A percentile compares a stretch with the other conserved stretches of the same genome.
phyloP scores from a whole-genome alignment of 2,888 invertebrate genomes.

The Heliconius ismenius region DNA sequence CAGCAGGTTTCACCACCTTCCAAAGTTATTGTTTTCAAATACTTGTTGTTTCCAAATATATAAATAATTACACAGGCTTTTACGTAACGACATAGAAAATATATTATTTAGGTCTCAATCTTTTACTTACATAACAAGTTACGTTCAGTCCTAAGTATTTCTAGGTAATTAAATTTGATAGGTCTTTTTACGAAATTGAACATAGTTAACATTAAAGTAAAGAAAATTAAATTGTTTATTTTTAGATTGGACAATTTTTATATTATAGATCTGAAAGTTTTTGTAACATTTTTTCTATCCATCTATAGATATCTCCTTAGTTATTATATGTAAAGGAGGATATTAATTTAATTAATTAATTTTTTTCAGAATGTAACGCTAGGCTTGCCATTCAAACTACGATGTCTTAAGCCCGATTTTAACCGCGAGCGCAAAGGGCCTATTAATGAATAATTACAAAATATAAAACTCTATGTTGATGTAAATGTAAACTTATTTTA shows the following conservation, averaged over 20 bases:
- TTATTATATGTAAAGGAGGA: too few species aligned
- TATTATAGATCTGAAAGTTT: neutral
- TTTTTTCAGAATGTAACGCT: too few species aligned
- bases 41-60: constrained; percentile 23
- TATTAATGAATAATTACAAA: too few species aligned
- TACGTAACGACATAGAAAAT: constrained; percentile 27
- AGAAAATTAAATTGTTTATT: neutral
- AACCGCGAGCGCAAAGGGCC: too few species aligned
- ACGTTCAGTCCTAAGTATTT: constrained; percentile 11
- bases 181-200: constrained; percentile 11
- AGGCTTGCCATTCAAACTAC: too few species aligned
- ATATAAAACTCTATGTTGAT: too few species aligned
- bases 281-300: too few species aligned
- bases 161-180: constrained; percentile 18
- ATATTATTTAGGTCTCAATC: constrained; percentile 23
- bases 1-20: neutral
- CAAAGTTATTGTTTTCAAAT: too few species aligned
- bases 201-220: neutral
- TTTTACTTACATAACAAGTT: constrained; percentile 28
- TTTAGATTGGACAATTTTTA: neutral
- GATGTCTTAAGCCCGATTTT: too few species aligned
- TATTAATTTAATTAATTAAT: too few species aligned
- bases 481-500: too few species aligned
- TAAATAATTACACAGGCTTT: constrained; percentile 12
- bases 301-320: too few species aligned